Evolutionary conservation across 2,888 invertebrate genomes (phyloP).

Genomic region (Prostheceraeus crozeri): DNA sequence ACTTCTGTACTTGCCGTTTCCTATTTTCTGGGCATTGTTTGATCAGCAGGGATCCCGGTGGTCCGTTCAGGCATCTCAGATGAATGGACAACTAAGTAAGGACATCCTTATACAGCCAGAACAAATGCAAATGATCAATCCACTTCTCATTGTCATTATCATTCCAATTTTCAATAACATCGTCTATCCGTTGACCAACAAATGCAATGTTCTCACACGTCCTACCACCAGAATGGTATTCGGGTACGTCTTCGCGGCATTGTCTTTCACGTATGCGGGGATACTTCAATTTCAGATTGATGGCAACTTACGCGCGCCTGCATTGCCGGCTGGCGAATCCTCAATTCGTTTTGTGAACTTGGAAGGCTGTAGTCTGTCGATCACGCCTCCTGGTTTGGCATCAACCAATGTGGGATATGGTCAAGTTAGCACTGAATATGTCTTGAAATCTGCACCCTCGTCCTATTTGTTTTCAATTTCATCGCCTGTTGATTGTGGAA

Average conservation of each 20-base stretch:
- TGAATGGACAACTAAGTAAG: constrained; percentile 47
- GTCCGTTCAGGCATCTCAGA: constrained; percentile 50
- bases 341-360: no score
- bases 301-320: no score
- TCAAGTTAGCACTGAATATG: no score
- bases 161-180: constrained; percentile 44
- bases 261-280: constrained; percentile 42
- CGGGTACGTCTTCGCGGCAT: constrained; percentile 40
- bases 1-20: constrained; percentile 73
- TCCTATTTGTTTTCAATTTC: no score
- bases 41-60: constrained; percentile 67
- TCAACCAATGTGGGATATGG: no score
- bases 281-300: constrained; percentile 42
- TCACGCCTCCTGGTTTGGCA: no score
- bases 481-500: no score
- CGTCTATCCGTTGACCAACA: constrained; percentile 44
- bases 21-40: constrained; percentile 86
- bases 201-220: constrained; percentile 42
- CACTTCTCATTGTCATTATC: constrained; percentile 43
- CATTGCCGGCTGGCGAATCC: no score
- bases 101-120: constrained; percentile 43
- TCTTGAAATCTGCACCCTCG: no score
- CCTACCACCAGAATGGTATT: constrained; percentile 35
- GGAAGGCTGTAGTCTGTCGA: no score
- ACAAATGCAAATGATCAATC: constrained; percentile 43